Evolutionary conservation across 2,797 vertebrate genomes (phyloP), one percentile per base, ranked within the genome.

Genomic region (Semotilus atromaculatus): DNA sequence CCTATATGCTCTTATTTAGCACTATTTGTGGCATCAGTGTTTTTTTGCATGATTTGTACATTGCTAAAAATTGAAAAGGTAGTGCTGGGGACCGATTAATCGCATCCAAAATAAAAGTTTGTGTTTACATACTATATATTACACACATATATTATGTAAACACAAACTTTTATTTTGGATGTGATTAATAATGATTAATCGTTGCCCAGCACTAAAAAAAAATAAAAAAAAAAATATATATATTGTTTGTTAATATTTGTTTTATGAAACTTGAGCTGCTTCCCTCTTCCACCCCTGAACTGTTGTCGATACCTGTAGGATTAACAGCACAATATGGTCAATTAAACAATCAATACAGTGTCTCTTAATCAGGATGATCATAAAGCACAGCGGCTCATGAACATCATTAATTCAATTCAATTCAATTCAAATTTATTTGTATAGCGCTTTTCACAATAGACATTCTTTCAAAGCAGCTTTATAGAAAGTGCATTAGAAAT

Each of bases 281-380:
- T 21, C 53, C 26, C 1, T 60, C 66, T 36, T 80, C 84, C 45
- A 43, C 34, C 66, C 11, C 48, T 43, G 34, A 43, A 38, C 26
- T 31, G 26, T 36, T 13, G 82, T 88, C 83, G 60, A 87, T 75
- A 7, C 38, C n/a, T 29, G 16, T 21, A 34, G 70, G 70, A 60
- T 83, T 79, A 77, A 88, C 48, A 29, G 55, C 66, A 36, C 21
- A 36, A 36, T 58, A 10, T 62, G 71, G 83, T 83, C 85, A 67
- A 72, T 71, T n/a, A 31, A 14, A 21, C 31, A 78, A 77, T 88
- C 81, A 81, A 85, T 85, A 38, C 11, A 23, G n/a, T 74, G 51
- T 85, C 70, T 81, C 29, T 77, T 60, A 79, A 80, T 68, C 67
- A 80, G 6, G 13, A 58, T 21, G 48, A 4, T 19, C 31, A 51